These are phyloP conservation scores for Drosophila paranaensis DNA, from an alignment of 2,888 invertebrate species.

Conservation along the genomic window DNA sequence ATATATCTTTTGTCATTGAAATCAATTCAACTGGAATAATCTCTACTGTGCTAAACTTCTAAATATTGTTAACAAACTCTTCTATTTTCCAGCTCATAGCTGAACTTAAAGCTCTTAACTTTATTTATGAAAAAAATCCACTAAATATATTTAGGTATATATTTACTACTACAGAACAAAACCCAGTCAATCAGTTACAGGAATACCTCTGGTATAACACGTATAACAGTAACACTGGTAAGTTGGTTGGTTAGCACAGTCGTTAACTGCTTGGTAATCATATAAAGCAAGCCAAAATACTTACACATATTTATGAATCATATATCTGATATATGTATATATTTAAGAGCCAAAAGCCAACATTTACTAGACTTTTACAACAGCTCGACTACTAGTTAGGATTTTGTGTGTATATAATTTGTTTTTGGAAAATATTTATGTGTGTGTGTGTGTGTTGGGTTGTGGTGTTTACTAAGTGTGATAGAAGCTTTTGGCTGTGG, in stretches of 20 bases:
- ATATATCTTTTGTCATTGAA: not conserved
- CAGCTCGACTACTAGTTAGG: constrained; percentile 26
- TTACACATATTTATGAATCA: constrained; percentile 37
- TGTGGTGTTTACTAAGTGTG: constrained; percentile 41
- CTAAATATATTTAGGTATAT: too few species aligned
- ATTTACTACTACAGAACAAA: not conserved
- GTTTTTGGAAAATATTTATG: constrained; percentile 15
- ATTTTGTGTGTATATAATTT: constrained; percentile 19
- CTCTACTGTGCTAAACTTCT: too few species aligned
- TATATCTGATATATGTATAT: constrained; percentile 22
- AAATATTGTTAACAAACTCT: not conserved
- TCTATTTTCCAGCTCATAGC: not conserved
- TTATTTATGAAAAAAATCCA: not conserved
- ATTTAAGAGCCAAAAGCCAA: constrained; percentile 29
- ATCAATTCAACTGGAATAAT: not conserved
- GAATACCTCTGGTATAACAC: constrained; percentile 24
- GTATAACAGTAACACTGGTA: constrained; percentile 15
- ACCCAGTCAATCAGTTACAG: constrained; percentile 9
- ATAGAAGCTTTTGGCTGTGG: constrained; percentile 35
- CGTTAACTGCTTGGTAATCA: constrained; percentile 19
- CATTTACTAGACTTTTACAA: constrained; percentile 26
- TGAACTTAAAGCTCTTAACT: not conserved
- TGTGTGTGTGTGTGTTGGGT: constrained; percentile 8
- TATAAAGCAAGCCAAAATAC: constrained; percentile 38
- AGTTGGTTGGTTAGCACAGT: constrained; percentile 26